A percentile compares a stretch with the other conserved stretches of the same genome.
These are phyloP conservation scores for Drosophila ezoana DNA, from an alignment of 2,888 invertebrate genomes.

Conservation along the genomic window DNA sequence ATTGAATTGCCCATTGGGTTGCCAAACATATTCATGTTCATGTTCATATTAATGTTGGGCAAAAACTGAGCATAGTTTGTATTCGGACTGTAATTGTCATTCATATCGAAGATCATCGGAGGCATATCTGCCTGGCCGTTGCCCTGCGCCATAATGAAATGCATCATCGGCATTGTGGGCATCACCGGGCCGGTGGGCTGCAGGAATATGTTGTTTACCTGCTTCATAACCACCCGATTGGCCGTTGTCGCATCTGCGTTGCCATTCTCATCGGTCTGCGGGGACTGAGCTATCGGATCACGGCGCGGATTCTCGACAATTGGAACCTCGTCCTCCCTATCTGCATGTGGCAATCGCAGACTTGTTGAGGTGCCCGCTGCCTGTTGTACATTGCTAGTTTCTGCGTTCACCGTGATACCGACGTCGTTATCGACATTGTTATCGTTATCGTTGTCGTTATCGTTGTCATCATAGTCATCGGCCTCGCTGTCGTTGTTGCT, in stretches of 20 bases:
- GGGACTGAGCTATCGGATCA: not conserved
- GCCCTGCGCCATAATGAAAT: not conserved
- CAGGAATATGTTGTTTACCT: conserved; percentile 27
- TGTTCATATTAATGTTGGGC: conserved; percentile 29
- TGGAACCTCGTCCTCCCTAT: not conserved
- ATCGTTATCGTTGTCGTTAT: too few species aligned
- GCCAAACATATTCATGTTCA: conserved; percentile 1
- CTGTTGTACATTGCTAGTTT: not conserved
- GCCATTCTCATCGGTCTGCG: not conserved
- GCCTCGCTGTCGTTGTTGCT: conserved; percentile 1
- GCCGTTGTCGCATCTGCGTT: not conserved
- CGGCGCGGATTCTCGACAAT: not conserved
- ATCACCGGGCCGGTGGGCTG: conserved; percentile 42
- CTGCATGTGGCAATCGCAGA: too few species aligned
- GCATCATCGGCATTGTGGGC: conserved; percentile 33
- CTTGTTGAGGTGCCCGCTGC: not conserved
- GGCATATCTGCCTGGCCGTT: not conserved
- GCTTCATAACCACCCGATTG: not conserved
- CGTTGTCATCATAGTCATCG: not conserved
- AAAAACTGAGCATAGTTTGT: not conserved
- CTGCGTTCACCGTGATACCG: not conserved
- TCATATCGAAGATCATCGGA: conserved; percentile 15
- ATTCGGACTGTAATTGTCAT: not conserved
- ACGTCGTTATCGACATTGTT: not conserved
- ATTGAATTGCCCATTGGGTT: not conserved